These are phyloP conservation scores for Coelopa pilipes DNA, from an alignment of 2,888 invertebrate genomes.

Conservation along the genomic window DNA sequence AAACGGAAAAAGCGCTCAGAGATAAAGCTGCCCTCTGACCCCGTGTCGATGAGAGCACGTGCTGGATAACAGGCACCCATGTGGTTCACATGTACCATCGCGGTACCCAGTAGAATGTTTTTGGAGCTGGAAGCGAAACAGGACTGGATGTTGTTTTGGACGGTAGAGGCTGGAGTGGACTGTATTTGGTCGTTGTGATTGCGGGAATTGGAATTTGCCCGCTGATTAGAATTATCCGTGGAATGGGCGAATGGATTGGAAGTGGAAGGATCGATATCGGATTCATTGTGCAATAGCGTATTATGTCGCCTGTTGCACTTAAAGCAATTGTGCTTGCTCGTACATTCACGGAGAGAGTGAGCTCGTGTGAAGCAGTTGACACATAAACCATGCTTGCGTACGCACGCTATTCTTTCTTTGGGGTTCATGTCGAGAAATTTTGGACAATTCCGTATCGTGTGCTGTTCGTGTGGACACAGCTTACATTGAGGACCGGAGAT, in stretches of 20 bases:
- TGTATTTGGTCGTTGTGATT: too few species aligned
- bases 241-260: neutral
- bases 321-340: slow-evolving; percentile 22
- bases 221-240: too few species aligned
- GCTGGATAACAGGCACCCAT: too few species aligned
- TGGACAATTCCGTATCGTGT: slow-evolving; percentile 21
- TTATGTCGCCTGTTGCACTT: slow-evolving; percentile 29
- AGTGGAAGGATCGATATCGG: neutral
- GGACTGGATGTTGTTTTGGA: too few species aligned
- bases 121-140: too few species aligned
- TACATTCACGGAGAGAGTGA: slow-evolving; percentile 25
- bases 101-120: too few species aligned
- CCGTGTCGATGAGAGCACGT: too few species aligned
- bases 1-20: too few species aligned
- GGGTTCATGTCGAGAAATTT: slow-evolving; percentile 17
- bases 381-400: slow-evolving; percentile 30
- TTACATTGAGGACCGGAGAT: neutral
- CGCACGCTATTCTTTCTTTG: slow-evolving; percentile 10
- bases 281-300: slow-evolving; percentile 30
- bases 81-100: too few species aligned
- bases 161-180: too few species aligned
- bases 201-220: too few species aligned
- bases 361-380: slow-evolving; percentile 33
- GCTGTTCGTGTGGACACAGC: slow-evolving; percentile 12
- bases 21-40: too few species aligned